phyloP scores from a whole-genome alignment of 2,888 invertebrate genomes.

The Stratiomys singularior region DNA sequence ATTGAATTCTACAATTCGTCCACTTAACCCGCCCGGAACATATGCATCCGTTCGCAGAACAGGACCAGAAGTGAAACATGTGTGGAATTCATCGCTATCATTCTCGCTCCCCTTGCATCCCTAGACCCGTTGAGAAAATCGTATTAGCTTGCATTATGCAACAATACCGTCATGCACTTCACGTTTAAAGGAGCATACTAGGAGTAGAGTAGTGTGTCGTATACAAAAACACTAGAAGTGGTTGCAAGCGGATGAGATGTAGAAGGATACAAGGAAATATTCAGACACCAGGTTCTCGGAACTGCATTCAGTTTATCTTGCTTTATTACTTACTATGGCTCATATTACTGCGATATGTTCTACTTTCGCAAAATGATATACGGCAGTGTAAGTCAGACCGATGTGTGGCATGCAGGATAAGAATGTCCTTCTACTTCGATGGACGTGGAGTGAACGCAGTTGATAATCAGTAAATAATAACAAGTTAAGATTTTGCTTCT shows the following conservation, averaged over 20 bases:
- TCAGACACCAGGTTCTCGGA: not conserved
- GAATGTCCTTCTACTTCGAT: not conserved
- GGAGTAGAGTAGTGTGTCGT: not conserved
- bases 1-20: constrained; percentile 15
- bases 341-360: not conserved
- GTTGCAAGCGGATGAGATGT: too few relatives aligned
- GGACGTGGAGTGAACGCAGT: not conserved
- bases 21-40: constrained; percentile 31
- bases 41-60: constrained; percentile 4
- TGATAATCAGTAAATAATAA: not conserved
- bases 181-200: not conserved
- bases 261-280: not conserved
- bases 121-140: not conserved
- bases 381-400: not conserved
- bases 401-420: not conserved
- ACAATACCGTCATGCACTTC: constrained; percentile 20
- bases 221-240: not conserved
- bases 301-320: not conserved
- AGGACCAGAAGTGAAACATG: not conserved
- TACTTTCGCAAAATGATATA: too few relatives aligned
- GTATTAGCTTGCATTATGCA: constrained; percentile 32
- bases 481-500: not conserved
- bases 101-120: too few relatives aligned
- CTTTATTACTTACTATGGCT: not conserved
- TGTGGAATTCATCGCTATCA: not conserved